Conservation (phyloP, 2,888 invertebrate species). For the Branchellion lobata region DNA sequence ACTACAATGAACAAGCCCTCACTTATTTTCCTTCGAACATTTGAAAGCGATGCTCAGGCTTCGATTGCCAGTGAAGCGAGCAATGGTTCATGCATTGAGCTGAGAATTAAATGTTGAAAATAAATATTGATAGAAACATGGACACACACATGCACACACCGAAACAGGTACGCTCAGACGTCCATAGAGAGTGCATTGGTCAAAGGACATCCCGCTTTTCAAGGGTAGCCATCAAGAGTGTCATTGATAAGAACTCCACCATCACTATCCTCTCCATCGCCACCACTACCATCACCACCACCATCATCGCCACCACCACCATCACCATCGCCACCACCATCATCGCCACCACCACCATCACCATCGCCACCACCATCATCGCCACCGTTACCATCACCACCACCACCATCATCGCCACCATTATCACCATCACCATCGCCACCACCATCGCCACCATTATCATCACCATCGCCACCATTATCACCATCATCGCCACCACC, state of each 20-base stretch:
- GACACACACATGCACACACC: neutral
- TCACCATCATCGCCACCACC: neutral
- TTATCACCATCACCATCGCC: neutral
- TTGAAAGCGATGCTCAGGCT: too few relatives aligned
- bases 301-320: constrained; percentile 20
- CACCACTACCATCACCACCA: neutral
- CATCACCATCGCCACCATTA: neutral
- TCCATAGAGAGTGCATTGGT: neutral
- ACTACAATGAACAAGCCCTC: neutral
- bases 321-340: constrained; percentile 23
- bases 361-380: constrained; percentile 10
- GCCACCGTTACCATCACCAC: neutral
- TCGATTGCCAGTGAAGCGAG: too few relatives aligned
- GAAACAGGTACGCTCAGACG: neutral
- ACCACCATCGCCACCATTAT: constrained; percentile 5
- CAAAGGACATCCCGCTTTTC: neutral
- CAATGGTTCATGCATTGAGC: neutral
- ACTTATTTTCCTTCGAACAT: neutral
- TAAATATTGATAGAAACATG: neutral
- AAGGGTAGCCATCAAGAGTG: neutral
- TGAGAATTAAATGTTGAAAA: neutral
- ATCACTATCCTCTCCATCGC: too few relatives aligned
- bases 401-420: neutral
- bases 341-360: constrained; percentile 24
- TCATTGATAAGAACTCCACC: too few relatives aligned